Conservation (phyloP, 2,888 invertebrate species). For the Aphidoletes aphidimyza region DNA sequence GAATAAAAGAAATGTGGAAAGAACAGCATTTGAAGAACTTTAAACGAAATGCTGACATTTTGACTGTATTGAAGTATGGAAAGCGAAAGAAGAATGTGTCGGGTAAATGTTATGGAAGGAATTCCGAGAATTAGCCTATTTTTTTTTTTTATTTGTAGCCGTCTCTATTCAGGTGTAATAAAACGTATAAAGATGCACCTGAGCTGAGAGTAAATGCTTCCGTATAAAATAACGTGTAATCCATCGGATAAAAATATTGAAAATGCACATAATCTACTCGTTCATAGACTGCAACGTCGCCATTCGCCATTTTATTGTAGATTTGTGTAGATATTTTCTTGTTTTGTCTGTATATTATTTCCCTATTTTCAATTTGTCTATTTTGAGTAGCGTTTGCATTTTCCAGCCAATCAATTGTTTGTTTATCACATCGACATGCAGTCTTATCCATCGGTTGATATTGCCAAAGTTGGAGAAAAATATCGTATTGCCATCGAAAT, state of each 20-base stretch:
- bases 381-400: constrained; percentile 18
- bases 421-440: neutral
- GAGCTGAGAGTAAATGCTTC: neutral
- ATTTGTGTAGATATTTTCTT: neutral
- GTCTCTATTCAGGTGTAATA: neutral
- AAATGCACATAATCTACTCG: neutral
- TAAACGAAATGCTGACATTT: neutral
- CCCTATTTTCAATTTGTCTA: neutral
- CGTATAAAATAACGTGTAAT: neutral
- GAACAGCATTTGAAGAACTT: neutral
- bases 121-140: neutral
- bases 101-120: neutral
- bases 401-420: neutral
- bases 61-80: neutral
- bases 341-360: neutral
- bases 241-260: constrained; percentile 26
- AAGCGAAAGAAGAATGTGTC: neutral
- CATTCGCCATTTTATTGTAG: neutral
- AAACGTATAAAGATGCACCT: constrained; percentile 1
- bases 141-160: no score
- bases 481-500: neutral
- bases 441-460: neutral
- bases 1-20: neutral
- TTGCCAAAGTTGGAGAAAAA: neutral
- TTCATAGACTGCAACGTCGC: neutral